Evolutionary conservation across 2,888 invertebrate species (phyloP), one percentile per base, ranked within the genome.

Genomic region (Aleiodes testaceus): DNA sequence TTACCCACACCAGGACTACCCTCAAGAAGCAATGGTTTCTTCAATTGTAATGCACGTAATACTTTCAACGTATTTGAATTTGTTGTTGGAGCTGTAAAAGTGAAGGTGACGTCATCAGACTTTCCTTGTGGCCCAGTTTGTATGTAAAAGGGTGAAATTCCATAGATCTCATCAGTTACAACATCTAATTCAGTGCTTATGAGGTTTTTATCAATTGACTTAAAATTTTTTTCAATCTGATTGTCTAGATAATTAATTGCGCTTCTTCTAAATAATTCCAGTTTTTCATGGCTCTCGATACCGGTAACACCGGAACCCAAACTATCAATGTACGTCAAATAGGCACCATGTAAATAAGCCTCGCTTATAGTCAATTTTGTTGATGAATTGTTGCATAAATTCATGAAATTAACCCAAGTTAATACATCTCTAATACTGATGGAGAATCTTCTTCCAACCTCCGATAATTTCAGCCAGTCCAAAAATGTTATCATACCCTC

Each of bases 1-100:
- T 99, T 99, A 2, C 99, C 99, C 18, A 99, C 98, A 1, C 99
- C 99, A 2, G 99, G 99, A 80, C 97, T 96, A 1, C 97, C 99
- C 89, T 99, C 99, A 16, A 99, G 88, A 67, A 99, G 90, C 72
- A 99, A 92, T 0, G 99, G 97, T 86, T 97, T 96, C 74, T 94
- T 94, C 72, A 98, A 87, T 82, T 97, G 96, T 81, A 99, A 89
- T 0, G 95, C 98, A 71, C 99, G 91, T 47, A 99, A 87, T 9
- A 99, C 85, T 72, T 97, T 91, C 73, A 96, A 89, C 0, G 95
- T 92, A 88, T 99, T 99, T 20, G 91, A 89, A 61, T 92, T 91
- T 0, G 95, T 94, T 0, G 95, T 95, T 0, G 93, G 93, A 0
- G 95, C 93, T 66, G 92, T 90, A 80, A 96, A 95, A 0, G 92